phyloP scores from a whole-genome alignment of 2,888 invertebrate species.

The Griposia aprilina region DNA sequence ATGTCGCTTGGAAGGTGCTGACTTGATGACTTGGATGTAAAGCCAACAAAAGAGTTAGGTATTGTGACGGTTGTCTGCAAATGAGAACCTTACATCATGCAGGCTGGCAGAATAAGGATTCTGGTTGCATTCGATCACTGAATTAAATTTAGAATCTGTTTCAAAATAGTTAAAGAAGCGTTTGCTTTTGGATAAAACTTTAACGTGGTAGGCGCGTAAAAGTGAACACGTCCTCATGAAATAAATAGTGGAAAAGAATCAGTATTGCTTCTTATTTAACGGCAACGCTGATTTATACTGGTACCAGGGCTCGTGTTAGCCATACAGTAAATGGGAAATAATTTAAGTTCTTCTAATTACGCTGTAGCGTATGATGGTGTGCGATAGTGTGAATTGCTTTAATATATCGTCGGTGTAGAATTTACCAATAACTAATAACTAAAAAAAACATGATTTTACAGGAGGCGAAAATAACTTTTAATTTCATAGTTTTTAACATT shows the following conservation, averaged over 20 bases:
- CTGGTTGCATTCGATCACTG: background rate
- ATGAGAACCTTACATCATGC: background rate
- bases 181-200: background rate
- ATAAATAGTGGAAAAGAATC: background rate
- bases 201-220: background rate
- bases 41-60: background rate
- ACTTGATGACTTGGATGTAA: background rate
- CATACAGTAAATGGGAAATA: background rate
- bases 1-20: background rate
- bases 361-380: background rate
- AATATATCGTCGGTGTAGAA: no score
- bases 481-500: no score
- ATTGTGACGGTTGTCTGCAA: background rate
- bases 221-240: background rate
- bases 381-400: background rate
- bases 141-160: background rate
- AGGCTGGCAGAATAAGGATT: background rate
- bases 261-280: background rate
- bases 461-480: no score
- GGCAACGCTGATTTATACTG: background rate
- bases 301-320: background rate
- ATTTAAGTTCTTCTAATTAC: background rate
- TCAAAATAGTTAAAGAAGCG: background rate
- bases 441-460: no score
- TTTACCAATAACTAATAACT: no score